Base-by-base conservation (phyloP, 1,140 invertebrate genomes). In the Amyelois transitella region DNA sequence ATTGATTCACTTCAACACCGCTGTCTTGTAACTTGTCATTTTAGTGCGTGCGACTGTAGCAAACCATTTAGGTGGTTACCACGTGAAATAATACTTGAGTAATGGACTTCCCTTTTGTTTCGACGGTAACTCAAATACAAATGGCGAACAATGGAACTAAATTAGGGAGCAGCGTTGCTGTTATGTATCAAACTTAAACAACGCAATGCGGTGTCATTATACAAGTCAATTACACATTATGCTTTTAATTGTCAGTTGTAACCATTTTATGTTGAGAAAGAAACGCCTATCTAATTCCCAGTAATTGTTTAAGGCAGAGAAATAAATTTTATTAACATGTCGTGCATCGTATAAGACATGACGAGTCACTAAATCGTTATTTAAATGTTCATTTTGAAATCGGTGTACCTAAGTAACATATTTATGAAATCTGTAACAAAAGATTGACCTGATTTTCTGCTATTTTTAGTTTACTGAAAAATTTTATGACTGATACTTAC, bases 1-100 rank as follows among this genome's bases (percentile, higher is more conserved):
- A 81, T 79, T 76, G 74, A 73, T 72, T 76, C 70, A 60, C 74
- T 78, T 80, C 75, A 75, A 70, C 66, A 65, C 49, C 59, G 56
- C 54, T 53, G 49, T 44, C 51, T 17, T 47, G n/a, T 12, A 51
- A 32, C 49, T 38, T 24, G 18, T 52, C 38, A 43, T 52, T 43
- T 38, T 43, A 51, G 49, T 45, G 19, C 1, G 19, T 8, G 18
- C 18, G 21, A 47, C 8, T 14, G 45, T n/a, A n/a, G n/a, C n/a
- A n/a, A n/a, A n/a, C n/a, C n/a, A n/a, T n/a, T n/a, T n/a, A n/a
- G n/a, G n/a, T n/a, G n/a, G n/a, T n/a, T n/a, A n/a, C n/a, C n/a
- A n/a, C n/a, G n/a, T n/a, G n/a, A n/a, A n/a, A n/a, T n/a, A n/a
- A 20, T 49, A 21, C 20, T 22, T 49, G n/a, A 17, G n/a, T 49